Conservation (phyloP, 2,113 vertebrate genomes). For the Tragelaphus buxtoni region DNA sequence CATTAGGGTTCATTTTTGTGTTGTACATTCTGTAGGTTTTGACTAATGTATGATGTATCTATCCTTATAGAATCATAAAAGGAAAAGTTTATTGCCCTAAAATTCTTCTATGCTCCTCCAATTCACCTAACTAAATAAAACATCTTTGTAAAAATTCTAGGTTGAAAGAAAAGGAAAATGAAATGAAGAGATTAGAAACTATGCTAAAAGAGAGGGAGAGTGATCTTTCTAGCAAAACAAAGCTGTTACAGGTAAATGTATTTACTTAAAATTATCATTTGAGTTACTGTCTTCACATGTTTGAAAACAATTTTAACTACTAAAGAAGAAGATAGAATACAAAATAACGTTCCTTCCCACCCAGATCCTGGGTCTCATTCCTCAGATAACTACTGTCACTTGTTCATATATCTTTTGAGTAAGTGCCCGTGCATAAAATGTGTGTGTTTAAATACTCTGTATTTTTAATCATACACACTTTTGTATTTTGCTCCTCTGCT, state of each 20-base stretch:
- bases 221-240: slow-evolving; percentile 81
- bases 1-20: not conserved
- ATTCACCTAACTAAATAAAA: slow-evolving; percentile 21
- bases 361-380: not conserved
- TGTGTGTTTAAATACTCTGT: not conserved
- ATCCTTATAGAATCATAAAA: not conserved
- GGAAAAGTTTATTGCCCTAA: not conserved
- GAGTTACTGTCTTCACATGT: not conserved
- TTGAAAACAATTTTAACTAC: not conserved
- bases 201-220: slow-evolving; percentile 81
- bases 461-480: not conserved
- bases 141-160: slow-evolving; percentile 78
- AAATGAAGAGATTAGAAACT: slow-evolving; percentile 84
- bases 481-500: not conserved
- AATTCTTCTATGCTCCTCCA: not conserved
- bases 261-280: not conserved
- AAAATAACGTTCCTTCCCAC: not conserved
- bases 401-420: slow-evolving; percentile 19
- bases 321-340: not conserved
- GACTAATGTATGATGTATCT: not conserved
- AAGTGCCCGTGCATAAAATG: not conserved
- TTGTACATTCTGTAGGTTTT: not conserved
- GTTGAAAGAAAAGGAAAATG: slow-evolving; percentile 85
- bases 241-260: slow-evolving; percentile 86
- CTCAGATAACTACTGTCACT: not conserved